Evolutionary conservation across 2,797 vertebrate species (phyloP), one percentile per base, ranked within the genome.

Genomic region (Argyrosomus regius): DNA sequence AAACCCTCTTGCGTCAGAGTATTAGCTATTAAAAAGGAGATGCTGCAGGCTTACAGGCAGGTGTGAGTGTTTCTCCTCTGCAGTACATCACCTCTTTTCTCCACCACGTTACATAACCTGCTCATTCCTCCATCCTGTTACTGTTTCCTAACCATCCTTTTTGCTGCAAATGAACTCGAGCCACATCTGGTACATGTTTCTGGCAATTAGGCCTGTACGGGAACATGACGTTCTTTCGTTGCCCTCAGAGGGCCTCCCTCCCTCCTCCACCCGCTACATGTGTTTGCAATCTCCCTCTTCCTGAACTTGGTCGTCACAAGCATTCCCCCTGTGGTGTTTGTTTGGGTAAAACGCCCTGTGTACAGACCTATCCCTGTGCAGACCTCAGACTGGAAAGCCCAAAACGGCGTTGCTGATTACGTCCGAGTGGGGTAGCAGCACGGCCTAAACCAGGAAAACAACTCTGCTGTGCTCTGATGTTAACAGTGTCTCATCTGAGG

Each of bases 241-340:
- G 68, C 70, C 63, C 64, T 60, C 53, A 0, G 14, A 56, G 31
- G 72, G 50, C 58, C 76, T 59, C 8, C 41, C 12, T 1, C 35
- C 35, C 35, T 39, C 8, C 35, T 39, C 35, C 35, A 39, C 35
- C 35, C 35, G 50, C 60, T 53, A 79, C 87, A 90, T 75, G 43
- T 89, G 90, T 89, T 89, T 74, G 75, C 82, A 88, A 87, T 89
- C 83, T 72, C 39, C 46, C 28, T 52, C 78, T 87, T 88, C 84
- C 82, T 78, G 84, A 77, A 53, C 70, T 13, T 28, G 60, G 0
- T 64, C 54, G 9, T 82, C 61, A 24, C 13, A 66, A 68, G 64
- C 77, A 45, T 80, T 68, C 77, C 78, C 49, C 72, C 39, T 17
- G 69, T 65, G 73, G 88, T 62, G 75, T 86, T 88, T 91, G 88